phyloP scores from a whole-genome alignment of 2,113 vertebrate species.

The Phycodurus eques region DNA sequence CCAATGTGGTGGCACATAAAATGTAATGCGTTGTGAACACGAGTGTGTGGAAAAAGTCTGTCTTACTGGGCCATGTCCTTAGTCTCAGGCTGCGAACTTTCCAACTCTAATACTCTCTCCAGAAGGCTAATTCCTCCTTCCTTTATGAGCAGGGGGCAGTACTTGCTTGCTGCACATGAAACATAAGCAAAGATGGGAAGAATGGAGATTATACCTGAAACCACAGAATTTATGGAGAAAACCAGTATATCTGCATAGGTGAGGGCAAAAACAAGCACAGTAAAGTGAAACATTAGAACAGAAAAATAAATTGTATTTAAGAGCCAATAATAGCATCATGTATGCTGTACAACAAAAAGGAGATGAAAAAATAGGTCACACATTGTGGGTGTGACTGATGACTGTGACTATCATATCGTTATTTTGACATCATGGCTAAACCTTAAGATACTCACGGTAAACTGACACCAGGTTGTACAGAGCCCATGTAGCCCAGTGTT shows the following conservation, averaged over 20 bases:
- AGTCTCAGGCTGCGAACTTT: slow-evolving; percentile 85
- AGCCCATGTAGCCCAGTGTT: slow-evolving; percentile 99
- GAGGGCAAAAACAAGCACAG: background rate
- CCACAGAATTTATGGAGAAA: background rate
- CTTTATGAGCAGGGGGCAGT: slow-evolving; percentile 93
- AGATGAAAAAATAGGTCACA: background rate
- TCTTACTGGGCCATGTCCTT: slow-evolving; percentile 93
- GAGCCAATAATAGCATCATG: background rate
- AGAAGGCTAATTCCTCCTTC: slow-evolving; percentile 89
- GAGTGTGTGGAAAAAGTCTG: background rate
- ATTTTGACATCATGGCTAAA: background rate
- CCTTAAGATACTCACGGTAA: slow-evolving; percentile 84
- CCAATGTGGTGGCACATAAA: background rate
- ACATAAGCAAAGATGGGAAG: background rate
- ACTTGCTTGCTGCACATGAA: slow-evolving; percentile 83
- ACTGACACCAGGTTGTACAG: slow-evolving; percentile 96
- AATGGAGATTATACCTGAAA: background rate
- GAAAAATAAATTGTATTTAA: too few relatives aligned
- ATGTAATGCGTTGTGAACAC: background rate
- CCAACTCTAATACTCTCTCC: slow-evolving; percentile 84
- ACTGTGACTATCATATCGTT: background rate
- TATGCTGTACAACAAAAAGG: background rate
- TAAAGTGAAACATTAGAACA: background rate
- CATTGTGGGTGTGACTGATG: background rate
- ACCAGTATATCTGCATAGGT: background rate